A percentile compares a stretch with the other conserved stretches of the same genome.
These are phyloP conservation scores for Ceuthmochares aereus DNA, from an alignment of 2,113 vertebrate species.

Conservation along the genomic window DNA sequence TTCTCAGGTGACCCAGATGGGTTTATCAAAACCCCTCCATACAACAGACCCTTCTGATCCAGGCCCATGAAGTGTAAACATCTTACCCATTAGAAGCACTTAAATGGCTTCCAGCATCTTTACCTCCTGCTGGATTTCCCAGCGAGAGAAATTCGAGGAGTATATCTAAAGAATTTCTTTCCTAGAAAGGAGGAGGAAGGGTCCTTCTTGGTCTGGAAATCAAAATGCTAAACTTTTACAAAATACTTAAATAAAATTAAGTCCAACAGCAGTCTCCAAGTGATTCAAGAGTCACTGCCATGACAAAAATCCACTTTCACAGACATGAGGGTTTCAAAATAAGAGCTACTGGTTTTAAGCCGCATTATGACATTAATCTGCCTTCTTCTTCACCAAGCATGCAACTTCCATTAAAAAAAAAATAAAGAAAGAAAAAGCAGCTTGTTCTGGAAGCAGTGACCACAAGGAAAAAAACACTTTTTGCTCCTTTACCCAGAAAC, in stretches of 20 bases:
- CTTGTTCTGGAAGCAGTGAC: not conserved
- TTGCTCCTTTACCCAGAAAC: not conserved
- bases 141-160: not conserved
- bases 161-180: not conserved
- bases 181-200: not conserved
- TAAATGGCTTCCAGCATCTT: constrained; percentile 19
- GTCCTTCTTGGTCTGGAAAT: not conserved
- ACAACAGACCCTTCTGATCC: not conserved
- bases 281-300: not conserved
- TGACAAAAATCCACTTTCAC: not conserved
- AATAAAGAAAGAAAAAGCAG: too few species aligned
- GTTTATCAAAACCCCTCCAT: not conserved
- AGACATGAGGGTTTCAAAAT: not conserved
- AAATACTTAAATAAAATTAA: not conserved
- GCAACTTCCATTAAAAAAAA: not conserved
- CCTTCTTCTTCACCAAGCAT: not conserved
- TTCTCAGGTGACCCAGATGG: not conserved
- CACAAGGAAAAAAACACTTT: not conserved
- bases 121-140: constrained; percentile 30
- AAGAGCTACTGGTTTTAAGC: not conserved
- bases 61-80: not conserved
- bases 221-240: not conserved
- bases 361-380: not conserved
- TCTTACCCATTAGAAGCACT: not conserved
- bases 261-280: not conserved